Base-by-base conservation (phyloP, 2,113 vertebrate species). In the Mormyrus iriodes region DNA sequence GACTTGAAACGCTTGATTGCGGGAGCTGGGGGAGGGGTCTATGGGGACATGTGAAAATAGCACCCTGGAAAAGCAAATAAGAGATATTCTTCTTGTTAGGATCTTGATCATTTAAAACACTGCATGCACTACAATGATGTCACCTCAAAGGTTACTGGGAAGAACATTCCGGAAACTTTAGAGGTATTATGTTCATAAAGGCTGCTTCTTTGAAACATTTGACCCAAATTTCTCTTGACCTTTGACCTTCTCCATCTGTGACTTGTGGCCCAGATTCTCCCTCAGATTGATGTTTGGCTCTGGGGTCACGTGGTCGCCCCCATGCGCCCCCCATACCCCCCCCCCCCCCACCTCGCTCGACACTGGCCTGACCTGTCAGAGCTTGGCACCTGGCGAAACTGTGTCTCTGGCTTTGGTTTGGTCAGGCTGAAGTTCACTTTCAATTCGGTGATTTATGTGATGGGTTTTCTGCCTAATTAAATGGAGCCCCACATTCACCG, bases 211-310 rank as follows among this genome's bases (percentile, higher is more conserved):
- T 84, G 10, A 84, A 24, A 84, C 44, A 79, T 39, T 76, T 76
- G 31, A 76, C 69, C 35, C 27, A 79, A 35, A 79, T 79, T 79
- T 82, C 35, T 82, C 15, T 27, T 44, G 46, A 79, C 48, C 31
- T 82, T 49, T 79, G 69, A 88, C 69, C 69, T 35, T 52, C 49
- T 86, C 24, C 49, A 31, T 86, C 49, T 52, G 24, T 1, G 86
- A 87, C 13, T 35, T 31, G 15, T 87, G 52, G 39, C 48, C 58
- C 61, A 76, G 35, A 83, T 21, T 58, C 95, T 94, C 95, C 99
- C 98, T 98, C 61, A 99, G 91, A 92, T 95, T 99, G 92, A 99
- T 96, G 92, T 98, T 97, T 0, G 99, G 96, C 92, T 99, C 98
- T 94, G 99, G 93, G 1, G 97, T 98, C 92, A 99, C 96, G 90